phyloP scores from a whole-genome alignment of 2,797 vertebrate species.

The Coluber constrictor region DNA sequence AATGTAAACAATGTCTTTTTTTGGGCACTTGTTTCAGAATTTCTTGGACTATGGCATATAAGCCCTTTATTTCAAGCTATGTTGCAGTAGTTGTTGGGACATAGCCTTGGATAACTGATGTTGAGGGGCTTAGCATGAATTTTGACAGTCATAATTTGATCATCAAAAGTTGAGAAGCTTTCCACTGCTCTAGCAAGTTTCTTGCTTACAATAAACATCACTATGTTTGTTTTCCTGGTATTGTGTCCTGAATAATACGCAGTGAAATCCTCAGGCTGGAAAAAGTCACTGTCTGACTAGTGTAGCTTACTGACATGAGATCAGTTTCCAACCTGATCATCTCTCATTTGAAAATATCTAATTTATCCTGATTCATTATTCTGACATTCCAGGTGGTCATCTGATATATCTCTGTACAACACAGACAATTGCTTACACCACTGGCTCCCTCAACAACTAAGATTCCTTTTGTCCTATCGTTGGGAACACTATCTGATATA shows the following conservation, averaged over 20 bases:
- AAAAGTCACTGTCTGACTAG: neutral
- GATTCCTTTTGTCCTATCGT: neutral
- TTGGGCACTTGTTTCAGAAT: neutral
- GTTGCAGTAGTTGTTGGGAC: neutral
- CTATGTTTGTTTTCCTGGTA: neutral
- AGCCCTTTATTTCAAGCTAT: neutral
- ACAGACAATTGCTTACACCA: neutral
- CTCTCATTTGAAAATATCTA: neutral
- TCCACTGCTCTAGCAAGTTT: neutral
- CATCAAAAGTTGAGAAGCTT: neutral
- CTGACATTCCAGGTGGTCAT: neutral
- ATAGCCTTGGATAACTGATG: neutral
- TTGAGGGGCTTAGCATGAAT: neutral
- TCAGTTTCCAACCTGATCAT: neutral
- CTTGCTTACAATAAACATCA: neutral
- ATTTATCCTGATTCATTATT: neutral
- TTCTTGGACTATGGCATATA: neutral
- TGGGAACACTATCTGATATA: neutral
- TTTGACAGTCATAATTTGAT: neutral
- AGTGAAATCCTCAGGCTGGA: neutral
- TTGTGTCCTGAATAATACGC: neutral
- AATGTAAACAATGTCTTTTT: neutral
- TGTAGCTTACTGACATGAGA: neutral
- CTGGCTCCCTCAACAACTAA: neutral
- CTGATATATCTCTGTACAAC: neutral